These are phyloP conservation scores for Fistularia tabacaria DNA, from an alignment of 2,797 vertebrate species.

Conservation along the genomic window DNA sequence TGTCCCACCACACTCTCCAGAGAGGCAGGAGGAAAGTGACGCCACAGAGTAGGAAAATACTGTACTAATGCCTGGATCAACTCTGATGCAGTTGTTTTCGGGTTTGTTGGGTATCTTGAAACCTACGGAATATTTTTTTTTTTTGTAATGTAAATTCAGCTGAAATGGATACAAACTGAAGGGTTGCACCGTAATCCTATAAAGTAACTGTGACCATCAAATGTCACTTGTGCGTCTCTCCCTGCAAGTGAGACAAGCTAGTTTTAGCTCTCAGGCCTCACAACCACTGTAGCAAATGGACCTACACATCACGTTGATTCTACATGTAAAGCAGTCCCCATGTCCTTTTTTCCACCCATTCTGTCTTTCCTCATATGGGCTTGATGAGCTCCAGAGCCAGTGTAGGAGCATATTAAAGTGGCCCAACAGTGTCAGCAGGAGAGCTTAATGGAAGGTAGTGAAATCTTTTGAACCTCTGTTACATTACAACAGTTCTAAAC, in stretches of 20 bases:
- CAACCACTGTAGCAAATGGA: slow-evolving; percentile 66
- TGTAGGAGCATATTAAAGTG: slow-evolving; percentile 81
- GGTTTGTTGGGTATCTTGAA: slow-evolving; percentile 42
- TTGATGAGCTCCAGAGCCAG: slow-evolving; percentile 80
- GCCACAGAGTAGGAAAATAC: slow-evolving; percentile 64
- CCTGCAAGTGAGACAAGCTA: slow-evolving; percentile 46
- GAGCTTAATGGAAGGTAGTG: slow-evolving; percentile 82
- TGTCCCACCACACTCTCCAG: slow-evolving; percentile 65
- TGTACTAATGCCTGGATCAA: slow-evolving; percentile 50
- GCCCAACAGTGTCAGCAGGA: slow-evolving; percentile 81
- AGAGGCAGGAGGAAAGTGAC: slow-evolving; percentile 69
- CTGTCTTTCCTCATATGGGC: slow-evolving; percentile 74
- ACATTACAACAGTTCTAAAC: slow-evolving; percentile 84
- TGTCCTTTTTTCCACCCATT: slow-evolving; percentile 66
- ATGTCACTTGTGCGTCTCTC: slow-evolving; percentile 21
- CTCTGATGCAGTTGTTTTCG: slow-evolving; percentile 41
- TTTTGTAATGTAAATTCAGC: slow-evolving; percentile 17
- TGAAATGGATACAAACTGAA: slow-evolving; percentile 19
- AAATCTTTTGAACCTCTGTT: slow-evolving; percentile 84
- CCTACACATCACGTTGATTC: slow-evolving; percentile 60
- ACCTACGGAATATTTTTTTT: slow-evolving; percentile 25
- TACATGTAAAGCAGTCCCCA: slow-evolving; percentile 59
- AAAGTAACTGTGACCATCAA: slow-evolving; percentile 11
- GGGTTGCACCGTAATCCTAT: slow-evolving; percentile 2
- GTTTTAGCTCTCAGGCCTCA: slow-evolving; percentile 64